These are phyloP conservation scores for Pelosia muscerda DNA, from an alignment of 2,888 invertebrate species.

Conservation along the genomic window DNA sequence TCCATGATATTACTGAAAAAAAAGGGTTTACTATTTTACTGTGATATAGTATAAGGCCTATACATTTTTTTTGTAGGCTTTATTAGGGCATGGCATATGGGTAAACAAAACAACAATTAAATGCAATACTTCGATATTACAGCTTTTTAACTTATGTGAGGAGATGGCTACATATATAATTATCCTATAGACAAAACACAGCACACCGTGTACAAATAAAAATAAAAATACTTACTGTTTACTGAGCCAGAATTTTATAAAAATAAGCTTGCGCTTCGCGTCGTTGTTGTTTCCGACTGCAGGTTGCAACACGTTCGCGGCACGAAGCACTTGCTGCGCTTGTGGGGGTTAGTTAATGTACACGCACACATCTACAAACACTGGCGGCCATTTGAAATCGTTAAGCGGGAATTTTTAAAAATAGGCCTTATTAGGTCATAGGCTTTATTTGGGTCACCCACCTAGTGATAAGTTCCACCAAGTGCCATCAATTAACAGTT, in stretches of 20 bases:
- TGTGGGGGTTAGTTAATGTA: conserved; percentile 35
- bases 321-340: conserved; percentile 28
- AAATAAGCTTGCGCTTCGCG: conserved; percentile 38
- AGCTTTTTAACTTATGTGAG: neutral
- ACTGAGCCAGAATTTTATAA: conserved; percentile 34
- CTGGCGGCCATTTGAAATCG: conserved; percentile 29
- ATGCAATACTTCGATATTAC: neutral
- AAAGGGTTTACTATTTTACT: conserved; percentile 33
- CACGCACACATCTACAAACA: conserved; percentile 33
- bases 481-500: too few species aligned
- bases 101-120: conserved; percentile 17
- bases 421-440: conserved; percentile 31
- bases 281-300: conserved; percentile 25
- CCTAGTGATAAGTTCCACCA: too few species aligned
- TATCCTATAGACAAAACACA: conserved; percentile 6
- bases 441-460: conserved; percentile 27
- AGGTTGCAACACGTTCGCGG: conserved; percentile 26
- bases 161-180: conserved; percentile 19
- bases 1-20: conserved; percentile 42
- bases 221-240: conserved; percentile 35
- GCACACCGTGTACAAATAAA: conserved; percentile 11
- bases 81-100: conserved; percentile 27
- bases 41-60: conserved; percentile 32
- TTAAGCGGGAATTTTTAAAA: conserved; percentile 30
- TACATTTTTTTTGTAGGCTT: conserved; percentile 22